A percentile compares a stretch with the other conserved stretches of the same genome.
These are phyloP conservation scores for Diabrotica undecimpunctata DNA, from an alignment of 1,140 invertebrate genomes.

Conservation along the genomic window DNA sequence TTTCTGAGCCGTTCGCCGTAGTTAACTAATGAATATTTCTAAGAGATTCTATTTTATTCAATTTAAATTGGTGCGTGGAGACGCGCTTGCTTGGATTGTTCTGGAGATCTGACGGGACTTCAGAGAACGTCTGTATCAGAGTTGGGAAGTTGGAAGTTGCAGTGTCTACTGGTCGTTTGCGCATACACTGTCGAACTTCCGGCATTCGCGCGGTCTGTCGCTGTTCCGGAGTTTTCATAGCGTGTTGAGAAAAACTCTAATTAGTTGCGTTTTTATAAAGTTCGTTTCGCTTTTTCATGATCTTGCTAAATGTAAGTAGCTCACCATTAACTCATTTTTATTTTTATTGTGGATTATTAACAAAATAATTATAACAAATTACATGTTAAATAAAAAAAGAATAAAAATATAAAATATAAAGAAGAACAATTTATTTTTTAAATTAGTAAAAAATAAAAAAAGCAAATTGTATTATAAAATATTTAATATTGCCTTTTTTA, in stretches of 20 bases:
- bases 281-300: too few relatives aligned
- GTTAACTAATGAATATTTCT: slow-evolving; percentile 13
- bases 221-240: not conserved
- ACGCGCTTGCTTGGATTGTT: not conserved
- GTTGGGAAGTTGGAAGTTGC: slow-evolving; percentile 19
- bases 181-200: not conserved
- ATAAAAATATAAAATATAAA: too few relatives aligned
- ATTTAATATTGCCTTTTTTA: too few relatives aligned
- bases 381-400: too few relatives aligned
- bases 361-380: too few relatives aligned
- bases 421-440: too few relatives aligned
- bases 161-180: slow-evolving; percentile 24
- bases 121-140: slow-evolving; percentile 18
- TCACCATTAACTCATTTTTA: too few relatives aligned
- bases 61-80: slow-evolving; percentile 2
- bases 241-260: slow-evolving; percentile 1
- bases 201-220: slow-evolving; percentile 1
- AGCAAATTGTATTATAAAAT: too few relatives aligned
- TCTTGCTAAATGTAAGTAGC: too few relatives aligned
- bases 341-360: too few relatives aligned
- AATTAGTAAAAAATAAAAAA: too few relatives aligned
- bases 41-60: not conserved
- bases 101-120: slow-evolving; percentile 4
- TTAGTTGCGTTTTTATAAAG: too few relatives aligned
- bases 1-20: slow-evolving; percentile 3